Percentiles rank a stretch among this genome's conserved stretches.
phyloP scores from a whole-genome alignment of 2,888 invertebrate species.

The Dichetophora obliterata region DNA sequence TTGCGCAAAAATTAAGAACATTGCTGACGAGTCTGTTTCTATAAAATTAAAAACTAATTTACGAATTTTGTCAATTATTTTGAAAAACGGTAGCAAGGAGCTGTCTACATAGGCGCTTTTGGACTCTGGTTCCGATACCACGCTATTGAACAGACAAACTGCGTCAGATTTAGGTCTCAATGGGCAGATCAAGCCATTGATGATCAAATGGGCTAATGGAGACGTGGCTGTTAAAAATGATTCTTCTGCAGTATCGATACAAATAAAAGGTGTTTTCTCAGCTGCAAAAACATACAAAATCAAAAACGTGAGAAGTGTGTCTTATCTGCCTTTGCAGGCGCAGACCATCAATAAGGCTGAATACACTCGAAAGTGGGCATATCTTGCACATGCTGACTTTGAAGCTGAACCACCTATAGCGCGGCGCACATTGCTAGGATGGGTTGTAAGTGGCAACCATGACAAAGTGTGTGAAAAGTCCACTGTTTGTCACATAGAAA shows the following conservation, averaged over 20 bases:
- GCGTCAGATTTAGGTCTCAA: not conserved
- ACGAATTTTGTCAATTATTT: slow-evolving; percentile 23
- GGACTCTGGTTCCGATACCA: not conserved
- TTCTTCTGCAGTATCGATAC: not conserved
- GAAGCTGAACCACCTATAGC: too few relatives aligned
- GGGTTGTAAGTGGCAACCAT: too few relatives aligned
- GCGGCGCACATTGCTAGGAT: too few relatives aligned
- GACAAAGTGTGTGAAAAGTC: too few relatives aligned
- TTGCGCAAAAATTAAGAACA: not conserved
- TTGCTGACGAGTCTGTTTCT: not conserved
- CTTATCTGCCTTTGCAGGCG: not conserved
- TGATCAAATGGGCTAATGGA: slow-evolving; percentile 19
- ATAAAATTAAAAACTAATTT: not conserved
- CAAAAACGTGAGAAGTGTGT: not conserved
- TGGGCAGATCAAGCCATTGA: not conserved
- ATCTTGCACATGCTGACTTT: not conserved
- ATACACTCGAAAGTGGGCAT: not conserved
- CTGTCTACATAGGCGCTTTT: not conserved
- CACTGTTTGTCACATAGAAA: too few relatives aligned
- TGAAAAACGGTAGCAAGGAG: not conserved
- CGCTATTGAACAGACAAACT: not conserved
- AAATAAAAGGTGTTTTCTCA: not conserved
- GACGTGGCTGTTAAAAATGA: not conserved
- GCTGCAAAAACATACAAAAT: not conserved
- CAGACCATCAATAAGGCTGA: not conserved